These are phyloP conservation scores for Vimba vimba DNA, from an alignment of 2,113 vertebrate species.

Conservation along the genomic window DNA sequence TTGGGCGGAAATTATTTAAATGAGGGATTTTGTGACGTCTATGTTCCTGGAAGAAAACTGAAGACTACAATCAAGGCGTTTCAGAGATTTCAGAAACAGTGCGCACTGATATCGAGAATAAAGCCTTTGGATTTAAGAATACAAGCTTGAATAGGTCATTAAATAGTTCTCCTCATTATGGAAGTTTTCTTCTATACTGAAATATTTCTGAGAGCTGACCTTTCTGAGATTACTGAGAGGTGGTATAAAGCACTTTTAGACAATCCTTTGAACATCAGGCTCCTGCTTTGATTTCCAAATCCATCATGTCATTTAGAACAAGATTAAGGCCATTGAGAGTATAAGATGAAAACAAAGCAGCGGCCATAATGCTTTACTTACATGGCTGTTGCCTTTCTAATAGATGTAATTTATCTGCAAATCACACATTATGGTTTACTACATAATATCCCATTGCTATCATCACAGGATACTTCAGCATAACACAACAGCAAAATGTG, in stretches of 20 bases:
- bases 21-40: too few relatives aligned
- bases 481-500: not conserved
- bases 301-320: constrained; percentile 25
- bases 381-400: not conserved
- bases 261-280: constrained; percentile 24
- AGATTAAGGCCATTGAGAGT: constrained; percentile 16
- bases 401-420: not conserved
- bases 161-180: not conserved
- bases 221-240: not conserved
- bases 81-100: too few relatives aligned
- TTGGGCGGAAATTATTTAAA: too few relatives aligned
- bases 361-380: not conserved
- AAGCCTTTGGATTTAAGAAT: not conserved
- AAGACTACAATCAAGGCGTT: too few relatives aligned
- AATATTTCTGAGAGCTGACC: not conserved
- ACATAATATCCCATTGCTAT: not conserved
- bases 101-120: too few relatives aligned
- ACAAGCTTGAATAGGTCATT: not conserved
- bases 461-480: not conserved
- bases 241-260: not conserved
- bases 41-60: too few relatives aligned
- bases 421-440: not conserved
- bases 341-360: constrained; percentile 16
- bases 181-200: not conserved
- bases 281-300: constrained; percentile 32